Conservation (phyloP, 2,888 invertebrate genomes). For the Myathropa florea region DNA sequence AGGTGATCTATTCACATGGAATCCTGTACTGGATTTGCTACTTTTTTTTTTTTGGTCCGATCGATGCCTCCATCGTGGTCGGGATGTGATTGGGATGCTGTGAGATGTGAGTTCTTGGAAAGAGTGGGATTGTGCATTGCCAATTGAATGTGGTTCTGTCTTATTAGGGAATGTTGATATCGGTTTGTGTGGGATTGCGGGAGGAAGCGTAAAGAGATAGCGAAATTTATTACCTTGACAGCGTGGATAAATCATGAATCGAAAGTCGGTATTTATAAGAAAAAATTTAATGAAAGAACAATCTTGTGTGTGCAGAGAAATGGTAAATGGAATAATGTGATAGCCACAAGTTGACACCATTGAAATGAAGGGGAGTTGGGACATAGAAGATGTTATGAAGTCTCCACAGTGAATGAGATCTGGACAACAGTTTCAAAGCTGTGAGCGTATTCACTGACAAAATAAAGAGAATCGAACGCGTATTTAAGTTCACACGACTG, state of each 20-base stretch:
- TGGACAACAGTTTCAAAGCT: too few species aligned
- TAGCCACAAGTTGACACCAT: not conserved
- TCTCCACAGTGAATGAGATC: too few species aligned
- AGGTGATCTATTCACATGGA: constrained; percentile 58
- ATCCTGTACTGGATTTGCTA: constrained; percentile 32
- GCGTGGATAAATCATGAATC: not conserved
- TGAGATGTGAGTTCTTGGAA: constrained; percentile 18
- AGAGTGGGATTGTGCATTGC: constrained; percentile 2
- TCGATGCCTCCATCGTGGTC: not conserved
- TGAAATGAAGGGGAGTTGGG: too few species aligned
- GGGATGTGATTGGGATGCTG: not conserved
- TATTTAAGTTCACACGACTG: too few species aligned
- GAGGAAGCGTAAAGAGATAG: not conserved
- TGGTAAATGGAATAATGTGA: too few species aligned
- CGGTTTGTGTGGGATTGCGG: not conserved
- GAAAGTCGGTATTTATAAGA: not conserved
- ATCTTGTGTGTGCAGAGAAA: too few species aligned
- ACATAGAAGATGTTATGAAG: too few species aligned
- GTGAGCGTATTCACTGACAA: too few species aligned
- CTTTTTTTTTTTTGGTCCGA: not conserved
- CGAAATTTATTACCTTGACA: not conserved
- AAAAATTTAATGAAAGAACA: not conserved
- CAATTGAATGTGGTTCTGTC: not conserved
- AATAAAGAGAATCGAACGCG: too few species aligned
- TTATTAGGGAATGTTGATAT: constrained; percentile 14